Conservation (phyloP, 2,888 invertebrate genomes). For the Helobdella robusta region DNA sequence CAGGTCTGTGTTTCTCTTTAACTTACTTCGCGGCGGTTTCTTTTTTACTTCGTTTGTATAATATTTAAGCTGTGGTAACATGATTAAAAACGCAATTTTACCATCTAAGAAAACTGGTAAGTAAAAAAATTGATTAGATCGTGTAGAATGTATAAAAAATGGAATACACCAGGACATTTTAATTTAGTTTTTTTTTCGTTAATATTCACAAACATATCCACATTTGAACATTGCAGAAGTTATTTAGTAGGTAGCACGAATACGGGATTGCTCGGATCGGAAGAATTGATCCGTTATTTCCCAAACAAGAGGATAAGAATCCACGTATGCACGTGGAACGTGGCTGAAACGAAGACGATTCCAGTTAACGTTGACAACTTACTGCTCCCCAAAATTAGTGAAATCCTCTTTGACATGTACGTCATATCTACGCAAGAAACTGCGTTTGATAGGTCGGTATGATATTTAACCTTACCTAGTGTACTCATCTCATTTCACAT, state of each 20-base stretch:
- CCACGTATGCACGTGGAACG: constrained; percentile 70
- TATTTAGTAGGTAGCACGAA: constrained; percentile 37
- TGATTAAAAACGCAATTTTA: too few relatives aligned
- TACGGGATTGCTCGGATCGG: constrained; percentile 61
- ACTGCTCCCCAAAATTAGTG: constrained; percentile 71
- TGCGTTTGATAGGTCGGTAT: constrained; percentile 63
- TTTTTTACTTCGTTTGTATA: too few relatives aligned
- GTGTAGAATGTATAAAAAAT: too few relatives aligned
- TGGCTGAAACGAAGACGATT: constrained; percentile 70
- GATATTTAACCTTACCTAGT: too few relatives aligned
- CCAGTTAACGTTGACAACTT: constrained; percentile 70
- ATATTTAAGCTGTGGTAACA: too few relatives aligned
- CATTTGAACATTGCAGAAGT: constrained; percentile 37
- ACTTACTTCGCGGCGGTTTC: too few relatives aligned
- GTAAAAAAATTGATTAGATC: too few relatives aligned
- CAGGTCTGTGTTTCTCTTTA: not conserved
- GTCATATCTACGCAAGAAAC: constrained; percentile 89
- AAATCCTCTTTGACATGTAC: constrained; percentile 74
- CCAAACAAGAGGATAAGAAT: constrained; percentile 50
- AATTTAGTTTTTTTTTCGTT: too few relatives aligned
- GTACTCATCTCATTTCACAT: too few relatives aligned
- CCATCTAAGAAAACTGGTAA: too few relatives aligned
- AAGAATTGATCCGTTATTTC: constrained; percentile 69
- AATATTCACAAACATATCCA: too few relatives aligned
- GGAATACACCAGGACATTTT: too few relatives aligned